Percentiles rank a stretch among this genome's conserved stretches.
phyloP scores from a whole-genome alignment of 2,888 invertebrate species.

The Pollenia labialis region DNA sequence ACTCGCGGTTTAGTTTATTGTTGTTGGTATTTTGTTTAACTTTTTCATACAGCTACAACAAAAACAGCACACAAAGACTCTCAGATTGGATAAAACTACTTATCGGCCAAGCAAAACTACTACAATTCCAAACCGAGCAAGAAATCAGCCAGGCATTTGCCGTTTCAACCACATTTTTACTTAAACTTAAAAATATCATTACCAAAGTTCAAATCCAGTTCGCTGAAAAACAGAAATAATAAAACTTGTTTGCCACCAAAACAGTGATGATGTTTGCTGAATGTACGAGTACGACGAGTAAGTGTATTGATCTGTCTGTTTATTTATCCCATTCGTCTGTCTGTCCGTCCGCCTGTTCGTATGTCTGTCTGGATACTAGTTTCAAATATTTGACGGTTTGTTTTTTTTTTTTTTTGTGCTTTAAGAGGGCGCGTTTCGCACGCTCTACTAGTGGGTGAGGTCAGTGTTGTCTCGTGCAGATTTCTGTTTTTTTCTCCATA shows the following conservation, averaged over 20 bases:
- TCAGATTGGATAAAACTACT: slow-evolving; percentile 57
- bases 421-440: slow-evolving; percentile 61
- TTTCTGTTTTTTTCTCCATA: slow-evolving; percentile 21
- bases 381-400: slow-evolving; percentile 52
- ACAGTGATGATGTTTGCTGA: slow-evolving; percentile 45
- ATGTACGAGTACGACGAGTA: slow-evolving; percentile 5
- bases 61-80: slow-evolving; percentile 18
- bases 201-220: slow-evolving; percentile 73
- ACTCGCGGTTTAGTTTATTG: slow-evolving; percentile 10
- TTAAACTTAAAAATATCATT: slow-evolving; percentile 57
- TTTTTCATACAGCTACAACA: background rate
- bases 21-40: slow-evolving; percentile 18
- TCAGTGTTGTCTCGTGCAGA: slow-evolving; percentile 77
- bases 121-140: slow-evolving; percentile 26
- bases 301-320: slow-evolving; percentile 29
- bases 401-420: background rate
- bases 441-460: slow-evolving; percentile 81
- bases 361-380: slow-evolving; percentile 54
- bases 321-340: slow-evolving; percentile 1
- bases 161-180: slow-evolving; percentile 48
- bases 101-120: slow-evolving; percentile 44
- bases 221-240: slow-evolving; percentile 62
- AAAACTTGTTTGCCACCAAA: slow-evolving; percentile 71
- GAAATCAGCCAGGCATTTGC: slow-evolving; percentile 42
- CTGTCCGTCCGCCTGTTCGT: slow-evolving; percentile 23